phyloP scores from a whole-genome alignment of 2,888 invertebrate species.

The Diaperis boleti region DNA sequence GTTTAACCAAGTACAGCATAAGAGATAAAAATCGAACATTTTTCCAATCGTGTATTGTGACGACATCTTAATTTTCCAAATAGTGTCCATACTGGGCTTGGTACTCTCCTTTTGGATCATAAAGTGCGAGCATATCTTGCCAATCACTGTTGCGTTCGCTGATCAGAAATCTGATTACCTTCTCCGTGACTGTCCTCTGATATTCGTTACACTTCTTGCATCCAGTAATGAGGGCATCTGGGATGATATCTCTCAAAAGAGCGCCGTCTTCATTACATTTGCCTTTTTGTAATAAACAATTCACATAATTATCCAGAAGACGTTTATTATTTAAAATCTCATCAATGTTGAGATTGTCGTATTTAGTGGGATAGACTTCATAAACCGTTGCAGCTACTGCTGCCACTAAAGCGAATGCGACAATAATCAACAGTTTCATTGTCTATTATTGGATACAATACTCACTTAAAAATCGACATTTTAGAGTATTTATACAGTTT shows the following conservation, averaged over 20 bases:
- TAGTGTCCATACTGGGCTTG: slow-evolving; percentile 61
- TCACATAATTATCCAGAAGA: slow-evolving; percentile 32
- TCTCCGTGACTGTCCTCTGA: slow-evolving; percentile 73
- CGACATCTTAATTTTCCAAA: too few relatives aligned
- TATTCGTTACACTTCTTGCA: slow-evolving; percentile 74
- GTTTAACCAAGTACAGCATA: too few relatives aligned
- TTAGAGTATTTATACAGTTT: slow-evolving; percentile 4
- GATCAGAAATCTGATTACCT: slow-evolving; percentile 72
- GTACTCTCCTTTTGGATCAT: slow-evolving; percentile 76
- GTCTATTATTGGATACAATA: slow-evolving; percentile 1
- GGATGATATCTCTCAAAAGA: slow-evolving; percentile 67
- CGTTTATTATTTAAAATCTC: slow-evolving; percentile 31
- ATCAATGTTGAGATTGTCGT: slow-evolving; percentile 41
- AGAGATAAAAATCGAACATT: too few relatives aligned
- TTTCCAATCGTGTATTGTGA: too few relatives aligned
- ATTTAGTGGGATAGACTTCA: slow-evolving; percentile 40
- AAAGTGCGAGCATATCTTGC: slow-evolving; percentile 71
- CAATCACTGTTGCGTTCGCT: slow-evolving; percentile 73
- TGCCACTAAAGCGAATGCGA: slow-evolving; percentile 23
- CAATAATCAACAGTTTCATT: slow-evolving; percentile 38
- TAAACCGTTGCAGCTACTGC: slow-evolving; percentile 21
- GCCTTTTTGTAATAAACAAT: slow-evolving; percentile 39
- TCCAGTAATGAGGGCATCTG: slow-evolving; percentile 74
- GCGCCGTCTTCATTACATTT: slow-evolving; percentile 60
- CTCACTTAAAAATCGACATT: not conserved